Percentiles rank a stretch among this genome's conserved stretches.
phyloP scores from a whole-genome alignment of 2,888 invertebrate species.

The Drosophila atroscutellata region DNA sequence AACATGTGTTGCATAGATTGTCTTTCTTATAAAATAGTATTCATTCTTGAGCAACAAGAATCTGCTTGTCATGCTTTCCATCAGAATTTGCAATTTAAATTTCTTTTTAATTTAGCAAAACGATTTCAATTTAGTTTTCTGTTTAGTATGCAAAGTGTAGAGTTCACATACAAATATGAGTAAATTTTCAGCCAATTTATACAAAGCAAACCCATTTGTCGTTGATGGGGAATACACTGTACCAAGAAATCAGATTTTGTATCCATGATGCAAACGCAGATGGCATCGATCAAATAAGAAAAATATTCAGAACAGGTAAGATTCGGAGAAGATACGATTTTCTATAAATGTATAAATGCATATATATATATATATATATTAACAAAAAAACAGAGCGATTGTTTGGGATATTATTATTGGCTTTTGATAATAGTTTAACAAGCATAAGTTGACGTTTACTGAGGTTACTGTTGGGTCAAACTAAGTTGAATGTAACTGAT shows the following conservation, averaged over 20 bases:
- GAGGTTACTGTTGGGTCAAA: too few relatives aligned
- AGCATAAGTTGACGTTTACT: too few relatives aligned
- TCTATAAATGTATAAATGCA: too few relatives aligned
- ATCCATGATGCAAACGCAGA: background rate
- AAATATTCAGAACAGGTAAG: background rate
- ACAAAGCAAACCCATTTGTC: slow-evolving; percentile 9
- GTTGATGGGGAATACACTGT: background rate
- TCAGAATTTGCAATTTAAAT: background rate
- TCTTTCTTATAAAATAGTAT: too few relatives aligned
- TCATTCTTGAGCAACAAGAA: too few relatives aligned
- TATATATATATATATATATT: too few relatives aligned
- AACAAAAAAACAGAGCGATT: too few relatives aligned
- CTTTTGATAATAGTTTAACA: too few relatives aligned
- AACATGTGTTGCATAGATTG: too few relatives aligned
- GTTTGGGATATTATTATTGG: too few relatives aligned
- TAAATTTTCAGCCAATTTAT: background rate
- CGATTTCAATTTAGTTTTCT: background rate
- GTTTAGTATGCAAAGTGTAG: background rate
- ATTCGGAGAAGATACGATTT: too few relatives aligned
- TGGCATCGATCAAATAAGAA: background rate
- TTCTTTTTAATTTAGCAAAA: background rate
- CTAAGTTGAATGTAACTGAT: too few relatives aligned
- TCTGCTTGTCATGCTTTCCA: background rate
- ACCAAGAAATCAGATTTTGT: slow-evolving; percentile 8
- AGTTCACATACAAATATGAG: slow-evolving; percentile 3